phyloP scores from a whole-genome alignment of 2,888 invertebrate genomes.

The Ectropis crepuscularia region DNA sequence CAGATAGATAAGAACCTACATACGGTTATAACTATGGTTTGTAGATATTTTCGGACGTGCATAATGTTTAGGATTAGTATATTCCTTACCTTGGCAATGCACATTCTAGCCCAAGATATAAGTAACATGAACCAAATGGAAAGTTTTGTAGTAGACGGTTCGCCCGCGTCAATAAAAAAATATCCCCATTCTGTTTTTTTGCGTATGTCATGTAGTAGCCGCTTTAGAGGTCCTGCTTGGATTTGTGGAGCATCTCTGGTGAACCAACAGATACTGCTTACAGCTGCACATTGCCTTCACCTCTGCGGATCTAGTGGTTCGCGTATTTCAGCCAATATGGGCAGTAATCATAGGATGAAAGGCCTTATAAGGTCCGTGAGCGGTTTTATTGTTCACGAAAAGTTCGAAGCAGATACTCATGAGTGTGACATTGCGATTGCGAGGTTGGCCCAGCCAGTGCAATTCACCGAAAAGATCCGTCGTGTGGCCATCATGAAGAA shows the following conservation, averaged over 20 bases:
- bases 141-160: background rate
- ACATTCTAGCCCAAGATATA: background rate
- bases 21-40: background rate
- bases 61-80: constrained; percentile 1
- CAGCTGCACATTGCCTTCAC: constrained; percentile 29
- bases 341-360: background rate
- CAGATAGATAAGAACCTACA: background rate
- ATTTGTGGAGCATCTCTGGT: background rate
- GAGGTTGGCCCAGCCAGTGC: constrained; percentile 1
- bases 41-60: background rate
- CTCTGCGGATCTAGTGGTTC: background rate
- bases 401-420: background rate
- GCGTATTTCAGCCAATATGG: background rate
- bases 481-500: constrained; percentile 6
- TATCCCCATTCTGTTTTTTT: constrained; percentile 1
- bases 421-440: background rate
- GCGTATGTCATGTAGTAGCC: background rate
- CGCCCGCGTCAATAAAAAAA: background rate
- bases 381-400: background rate
- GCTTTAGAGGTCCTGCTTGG: background rate
- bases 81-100: background rate
- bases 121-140: background rate
- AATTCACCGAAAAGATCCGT: background rate
- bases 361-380: background rate
- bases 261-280: constrained; percentile 16